Conservation (phyloP, 2,113 vertebrate genomes). For the Chaetorhynchus papuensis region DNA sequence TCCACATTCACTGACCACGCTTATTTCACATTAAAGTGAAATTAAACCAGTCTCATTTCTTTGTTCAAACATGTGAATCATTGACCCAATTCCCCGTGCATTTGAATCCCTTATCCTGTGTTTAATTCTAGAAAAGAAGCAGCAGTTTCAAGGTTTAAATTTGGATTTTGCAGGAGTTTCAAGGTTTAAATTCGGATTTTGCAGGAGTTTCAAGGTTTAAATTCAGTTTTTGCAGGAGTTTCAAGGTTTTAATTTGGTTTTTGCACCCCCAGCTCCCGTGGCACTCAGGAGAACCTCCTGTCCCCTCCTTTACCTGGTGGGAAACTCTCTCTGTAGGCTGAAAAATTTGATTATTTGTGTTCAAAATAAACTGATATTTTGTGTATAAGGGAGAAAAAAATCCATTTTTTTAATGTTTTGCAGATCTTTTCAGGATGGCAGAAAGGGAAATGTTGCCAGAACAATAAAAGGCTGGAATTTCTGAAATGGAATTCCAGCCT, state of each 20-base stretch:
- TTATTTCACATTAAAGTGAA: not conserved
- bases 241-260: too few species aligned
- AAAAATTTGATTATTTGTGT: not conserved
- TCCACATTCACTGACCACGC: not conserved
- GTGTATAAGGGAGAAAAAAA: not conserved
- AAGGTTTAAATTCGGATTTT: too few species aligned
- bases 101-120: not conserved
- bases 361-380: not conserved
- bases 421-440: not conserved
- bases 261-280: too few species aligned
- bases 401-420: not conserved
- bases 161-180: too few species aligned
- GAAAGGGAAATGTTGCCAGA: not conserved
- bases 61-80: not conserved
- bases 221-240: too few species aligned
- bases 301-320: not conserved
- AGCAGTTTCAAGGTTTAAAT: not conserved
- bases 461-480: not conserved
- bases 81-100: not conserved
- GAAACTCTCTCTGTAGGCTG: not conserved
- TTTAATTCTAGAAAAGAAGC: not conserved
- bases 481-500: not conserved
- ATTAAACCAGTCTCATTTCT: not conserved
- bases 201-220: too few species aligned
- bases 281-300: too few species aligned